Percentiles rank a stretch among this genome's conserved stretches.
Conservation (phyloP, 2,888 invertebrate species). For the Drosophila falleni region DNA sequence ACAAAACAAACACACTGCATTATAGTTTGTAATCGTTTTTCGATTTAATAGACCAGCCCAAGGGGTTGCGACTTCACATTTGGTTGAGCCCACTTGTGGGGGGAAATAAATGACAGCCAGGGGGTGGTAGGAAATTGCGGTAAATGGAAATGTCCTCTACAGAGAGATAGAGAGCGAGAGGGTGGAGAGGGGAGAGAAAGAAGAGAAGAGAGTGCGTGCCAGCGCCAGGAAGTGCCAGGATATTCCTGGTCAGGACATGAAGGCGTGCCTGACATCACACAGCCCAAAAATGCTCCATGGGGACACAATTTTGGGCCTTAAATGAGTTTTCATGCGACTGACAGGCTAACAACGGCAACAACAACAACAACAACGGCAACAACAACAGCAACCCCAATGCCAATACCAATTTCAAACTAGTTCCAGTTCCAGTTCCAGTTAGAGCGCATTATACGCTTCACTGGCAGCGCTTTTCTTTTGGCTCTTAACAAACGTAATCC, state of each 20-base stretch:
- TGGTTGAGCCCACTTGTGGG: too few species aligned
- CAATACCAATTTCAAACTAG: conserved; percentile 10
- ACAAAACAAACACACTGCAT: conserved; percentile 63
- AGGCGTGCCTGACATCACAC: conserved; percentile 28
- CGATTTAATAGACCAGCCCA: conserved; percentile 72
- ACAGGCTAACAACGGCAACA: conserved; percentile 47
- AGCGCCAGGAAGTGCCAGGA: conserved; percentile 34
- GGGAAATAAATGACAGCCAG: background rate
- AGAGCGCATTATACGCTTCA: conserved; percentile 40
- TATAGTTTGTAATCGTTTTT: conserved; percentile 81
- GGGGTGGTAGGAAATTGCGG: conserved; percentile 56
- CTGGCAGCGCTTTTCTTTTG: conserved; percentile 10
- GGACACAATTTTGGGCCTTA: conserved; percentile 66
- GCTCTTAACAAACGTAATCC: conserved; percentile 37
- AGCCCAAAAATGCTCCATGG: conserved; percentile 58
- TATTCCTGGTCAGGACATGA: conserved; percentile 21
- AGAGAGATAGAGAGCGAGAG: too few species aligned
- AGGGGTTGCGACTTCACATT: conserved; percentile 46
- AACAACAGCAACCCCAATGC: conserved; percentile 5
- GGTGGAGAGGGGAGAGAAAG: background rate
- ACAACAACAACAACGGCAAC: background rate
- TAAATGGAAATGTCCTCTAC: conserved; percentile 76
- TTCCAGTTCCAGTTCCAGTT: conserved; percentile 8
- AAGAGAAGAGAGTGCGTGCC: conserved; percentile 44
- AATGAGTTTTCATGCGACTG: conserved; percentile 69